These are phyloP conservation scores for Ormyrus thymus DNA, from an alignment of 2,888 invertebrate species.

Conservation along the genomic window DNA sequence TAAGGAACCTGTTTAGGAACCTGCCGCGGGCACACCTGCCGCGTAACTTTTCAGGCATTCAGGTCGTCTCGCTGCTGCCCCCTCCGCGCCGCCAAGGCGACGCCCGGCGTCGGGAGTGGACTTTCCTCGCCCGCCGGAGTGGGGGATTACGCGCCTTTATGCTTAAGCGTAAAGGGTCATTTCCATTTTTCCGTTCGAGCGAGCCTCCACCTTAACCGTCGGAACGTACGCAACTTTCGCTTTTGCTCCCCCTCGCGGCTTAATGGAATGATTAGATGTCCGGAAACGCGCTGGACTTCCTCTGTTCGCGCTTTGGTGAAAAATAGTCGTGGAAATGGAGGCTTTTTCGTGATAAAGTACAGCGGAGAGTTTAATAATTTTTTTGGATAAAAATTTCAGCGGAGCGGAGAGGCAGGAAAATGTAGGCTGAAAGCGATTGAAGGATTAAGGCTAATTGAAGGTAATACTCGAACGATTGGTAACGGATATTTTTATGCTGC, in stretches of 20 bases:
- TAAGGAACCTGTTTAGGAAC: constrained; percentile 16
- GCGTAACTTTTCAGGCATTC: constrained; percentile 55
- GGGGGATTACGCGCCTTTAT: background rate
- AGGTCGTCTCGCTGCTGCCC: constrained; percentile 50
- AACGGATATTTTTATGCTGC: too few relatives aligned
- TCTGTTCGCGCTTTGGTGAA: too few relatives aligned
- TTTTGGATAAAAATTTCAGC: too few relatives aligned
- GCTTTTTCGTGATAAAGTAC: too few relatives aligned
- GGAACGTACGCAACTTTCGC: constrained; percentile 11
- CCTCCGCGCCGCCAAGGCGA: background rate
- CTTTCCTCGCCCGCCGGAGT: constrained; percentile 27
- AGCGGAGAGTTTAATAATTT: too few relatives aligned
- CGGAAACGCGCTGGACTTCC: background rate
- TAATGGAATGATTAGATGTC: background rate
- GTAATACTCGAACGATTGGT: too few relatives aligned
- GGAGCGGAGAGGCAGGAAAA: too few relatives aligned
- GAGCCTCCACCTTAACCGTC: background rate
- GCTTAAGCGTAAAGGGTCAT: background rate
- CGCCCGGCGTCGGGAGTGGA: constrained; percentile 15
- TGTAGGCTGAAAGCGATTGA: too few relatives aligned
- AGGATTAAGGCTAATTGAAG: too few relatives aligned
- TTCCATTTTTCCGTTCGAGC: constrained; percentile 32
- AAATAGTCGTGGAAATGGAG: too few relatives aligned
- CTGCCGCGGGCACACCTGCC: constrained; percentile 49
- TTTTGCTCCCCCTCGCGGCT: background rate